Base-by-base conservation (phyloP, 2,888 invertebrate genomes). In the Steromphala cineraria region DNA sequence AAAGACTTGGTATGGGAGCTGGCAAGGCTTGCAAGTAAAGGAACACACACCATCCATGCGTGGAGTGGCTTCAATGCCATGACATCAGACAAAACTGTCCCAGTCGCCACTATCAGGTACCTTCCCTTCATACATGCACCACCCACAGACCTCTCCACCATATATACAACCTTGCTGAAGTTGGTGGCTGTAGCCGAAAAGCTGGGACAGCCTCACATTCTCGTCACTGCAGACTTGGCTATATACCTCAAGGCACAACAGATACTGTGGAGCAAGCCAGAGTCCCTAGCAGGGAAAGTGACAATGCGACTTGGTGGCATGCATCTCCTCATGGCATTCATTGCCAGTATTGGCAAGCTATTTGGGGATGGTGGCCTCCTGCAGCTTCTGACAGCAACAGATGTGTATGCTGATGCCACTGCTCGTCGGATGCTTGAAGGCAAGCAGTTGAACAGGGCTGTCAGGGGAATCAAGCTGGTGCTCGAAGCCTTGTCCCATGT, bases 171-270 rank as follows among this genome's bases (percentile, higher is more conserved):
- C 53, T 24, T 77, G 19, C n/a, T 13, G 19, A 19, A 21, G 31
- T 31, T 81, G 28, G 24, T 78, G 17, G 17, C 21, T 24, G 67
- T 81, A 46, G 67, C 81, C 19, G 28, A n/a, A 28, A 4, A 40
- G 31, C 24, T 40, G 24, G 81, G 78, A 52, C 78, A 81, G 28
- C 13, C 40, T 36, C 78, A 81, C 52, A 78, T 81, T 28, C 31
- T 81, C 21, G 71, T 78, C 40, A 81, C 81, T 24, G 81, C 81
- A 24, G 81, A 81, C 56, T 21, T 79, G 46, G 53, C 79, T 13
- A 79, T 79, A 5, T 79, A 79, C 75, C 40, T 46, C 40, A 79
- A 79, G 40, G 79, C 74, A 13, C 74, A 75, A 53, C 53, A 79
- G 40, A 79, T 79, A 21, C 4, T 79, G 24, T 79, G 75, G 75